Evolutionary conservation across 92 coral and sea anemone genomes (phyloP).

Genomic region (Blastomussa wellsi): DNA sequence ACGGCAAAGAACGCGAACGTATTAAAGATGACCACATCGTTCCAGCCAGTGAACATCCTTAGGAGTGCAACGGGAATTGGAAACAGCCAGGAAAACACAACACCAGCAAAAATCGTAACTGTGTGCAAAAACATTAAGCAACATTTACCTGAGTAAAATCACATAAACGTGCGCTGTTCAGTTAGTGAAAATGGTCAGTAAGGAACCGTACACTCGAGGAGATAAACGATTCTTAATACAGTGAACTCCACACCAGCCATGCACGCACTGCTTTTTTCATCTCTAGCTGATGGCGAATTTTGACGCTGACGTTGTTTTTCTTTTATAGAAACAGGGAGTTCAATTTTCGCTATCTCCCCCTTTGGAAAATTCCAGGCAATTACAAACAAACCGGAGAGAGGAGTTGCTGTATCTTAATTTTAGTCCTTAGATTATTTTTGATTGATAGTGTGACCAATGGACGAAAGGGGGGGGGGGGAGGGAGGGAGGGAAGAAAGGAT

Average conservation of each 20-base stretch:
- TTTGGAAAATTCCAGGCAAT: too few relatives aligned
- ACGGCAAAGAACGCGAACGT: conserved; percentile 65
- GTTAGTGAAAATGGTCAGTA: not conserved
- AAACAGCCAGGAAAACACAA: conserved; percentile 69
- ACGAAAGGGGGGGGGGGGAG: not conserved
- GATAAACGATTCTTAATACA: too few relatives aligned
- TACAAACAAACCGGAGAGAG: too few relatives aligned
- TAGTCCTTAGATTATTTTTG: too few relatives aligned
- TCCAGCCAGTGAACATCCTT: conserved; percentile 40
- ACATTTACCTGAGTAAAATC: not conserved
- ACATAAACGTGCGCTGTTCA: not conserved
- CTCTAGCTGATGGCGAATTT: too few relatives aligned
- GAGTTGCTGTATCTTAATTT: too few relatives aligned
- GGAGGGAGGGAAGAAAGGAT: too few relatives aligned
- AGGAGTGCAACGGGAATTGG: conserved; percentile 62
- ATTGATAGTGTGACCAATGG: not conserved
- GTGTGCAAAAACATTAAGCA: not conserved
- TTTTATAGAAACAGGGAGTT: too few relatives aligned
- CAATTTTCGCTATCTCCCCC: too few relatives aligned
- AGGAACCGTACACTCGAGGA: not conserved
- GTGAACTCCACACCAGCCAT: too few relatives aligned
- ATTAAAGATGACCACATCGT: conserved; percentile 50
- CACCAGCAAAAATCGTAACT: conserved; percentile 64
- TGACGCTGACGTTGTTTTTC: too few relatives aligned
- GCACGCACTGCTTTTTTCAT: too few relatives aligned